Percentiles rank a stretch among this genome's conserved stretches.
Evolutionary conservation across 2,113 vertebrate genomes (phyloP).

Genomic region (Aphelocoma coerulescens): DNA sequence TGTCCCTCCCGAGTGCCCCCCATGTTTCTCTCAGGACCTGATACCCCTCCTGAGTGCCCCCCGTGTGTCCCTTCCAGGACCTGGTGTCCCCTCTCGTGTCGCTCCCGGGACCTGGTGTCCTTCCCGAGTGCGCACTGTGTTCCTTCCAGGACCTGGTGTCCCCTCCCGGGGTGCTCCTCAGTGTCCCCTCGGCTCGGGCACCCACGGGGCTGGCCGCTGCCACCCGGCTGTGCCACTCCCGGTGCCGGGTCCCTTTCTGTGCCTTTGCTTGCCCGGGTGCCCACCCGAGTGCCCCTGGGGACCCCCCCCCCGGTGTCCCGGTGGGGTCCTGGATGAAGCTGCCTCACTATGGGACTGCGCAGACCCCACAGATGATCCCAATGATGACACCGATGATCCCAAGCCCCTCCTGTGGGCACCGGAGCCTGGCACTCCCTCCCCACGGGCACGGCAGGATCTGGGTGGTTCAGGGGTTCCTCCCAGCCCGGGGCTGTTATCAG

Average conservation of each 20-base stretch:
- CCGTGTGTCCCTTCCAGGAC: neutral
- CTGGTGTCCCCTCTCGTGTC: neutral
- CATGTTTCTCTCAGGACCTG: rapidly evolving
- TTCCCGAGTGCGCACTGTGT: no score
- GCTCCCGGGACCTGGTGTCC: neutral
- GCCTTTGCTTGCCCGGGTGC: neutral
- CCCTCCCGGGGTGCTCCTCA: neutral
- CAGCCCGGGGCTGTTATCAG: neutral
- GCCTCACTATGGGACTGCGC: rapidly evolving
- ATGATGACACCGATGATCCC: rapidly evolving
- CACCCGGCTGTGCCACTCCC: neutral
- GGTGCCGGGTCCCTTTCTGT: neutral
- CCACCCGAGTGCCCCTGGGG: rapidly evolving
- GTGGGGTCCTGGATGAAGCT: rapidly evolving
- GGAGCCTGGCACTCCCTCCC: neutral
- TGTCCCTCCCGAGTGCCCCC: rapidly evolving
- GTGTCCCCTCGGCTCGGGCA: rapidly evolving
- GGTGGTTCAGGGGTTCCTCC: neutral
- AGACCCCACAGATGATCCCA: rapidly evolving
- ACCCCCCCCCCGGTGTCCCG: neutral
- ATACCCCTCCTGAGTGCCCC: neutral
- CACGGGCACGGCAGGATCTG: rapidly evolving
- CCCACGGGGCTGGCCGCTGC: neutral
- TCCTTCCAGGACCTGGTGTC: neutral
- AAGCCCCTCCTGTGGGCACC: rapidly evolving